These are phyloP conservation scores for Phania funesta DNA, from an alignment of 2,888 invertebrate genomes.

Conservation along the genomic window DNA sequence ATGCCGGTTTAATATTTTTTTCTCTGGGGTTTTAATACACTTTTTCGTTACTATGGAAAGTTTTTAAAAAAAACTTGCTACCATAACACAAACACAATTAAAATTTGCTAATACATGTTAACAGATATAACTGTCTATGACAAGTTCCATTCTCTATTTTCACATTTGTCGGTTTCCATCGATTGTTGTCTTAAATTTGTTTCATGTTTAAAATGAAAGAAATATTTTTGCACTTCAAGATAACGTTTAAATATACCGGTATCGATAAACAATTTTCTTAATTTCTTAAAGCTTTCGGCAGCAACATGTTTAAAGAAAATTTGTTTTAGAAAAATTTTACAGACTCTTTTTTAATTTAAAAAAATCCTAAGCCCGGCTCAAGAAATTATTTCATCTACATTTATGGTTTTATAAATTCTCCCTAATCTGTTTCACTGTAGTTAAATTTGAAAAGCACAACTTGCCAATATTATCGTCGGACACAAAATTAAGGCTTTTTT, in stretches of 20 bases:
- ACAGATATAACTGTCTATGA: not conserved
- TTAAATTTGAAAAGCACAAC: no score
- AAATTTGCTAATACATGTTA: not conserved
- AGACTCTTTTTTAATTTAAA: no score
- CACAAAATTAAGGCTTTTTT: no score
- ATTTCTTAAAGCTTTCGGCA: no score
- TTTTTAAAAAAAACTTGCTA: slow-evolving; percentile 30
- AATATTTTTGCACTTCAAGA: slow-evolving; percentile 2
- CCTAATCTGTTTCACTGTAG: no score
- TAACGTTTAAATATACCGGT: not conserved
- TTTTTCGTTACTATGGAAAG: slow-evolving; percentile 22
- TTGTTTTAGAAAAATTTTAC: no score
- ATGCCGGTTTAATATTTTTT: slow-evolving; percentile 29
- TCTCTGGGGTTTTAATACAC: not conserved
- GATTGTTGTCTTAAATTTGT: slow-evolving; percentile 20
- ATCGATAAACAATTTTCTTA: no score
- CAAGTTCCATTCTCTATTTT: not conserved
- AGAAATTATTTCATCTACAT: no score
- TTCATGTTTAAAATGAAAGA: slow-evolving; percentile 9
- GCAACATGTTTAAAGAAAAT: no score
- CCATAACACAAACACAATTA: slow-evolving; percentile 11
- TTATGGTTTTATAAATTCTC: no score
- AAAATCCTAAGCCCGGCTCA: no score
- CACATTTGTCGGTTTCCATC: slow-evolving; percentile 22
- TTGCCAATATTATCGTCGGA: no score